These are phyloP conservation scores for Pristionchus fissidentatus DNA, from an alignment of 2,888 invertebrate genomes.

Conservation along the genomic window DNA sequence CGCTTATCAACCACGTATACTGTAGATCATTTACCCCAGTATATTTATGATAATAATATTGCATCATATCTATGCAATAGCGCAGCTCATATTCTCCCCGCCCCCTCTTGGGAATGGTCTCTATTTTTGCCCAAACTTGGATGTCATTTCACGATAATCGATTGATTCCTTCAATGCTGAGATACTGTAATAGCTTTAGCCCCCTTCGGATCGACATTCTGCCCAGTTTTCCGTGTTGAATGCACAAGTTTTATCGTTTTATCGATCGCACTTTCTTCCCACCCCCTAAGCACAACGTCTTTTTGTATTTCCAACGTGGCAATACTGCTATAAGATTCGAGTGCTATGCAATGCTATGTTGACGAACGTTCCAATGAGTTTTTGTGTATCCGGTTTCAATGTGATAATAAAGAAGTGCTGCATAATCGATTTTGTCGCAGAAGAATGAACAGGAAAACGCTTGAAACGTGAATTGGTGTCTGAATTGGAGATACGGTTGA, in stretches of 20 bases:
- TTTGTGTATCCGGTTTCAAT: too few species aligned
- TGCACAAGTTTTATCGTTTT: too few species aligned
- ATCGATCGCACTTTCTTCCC: too few species aligned
- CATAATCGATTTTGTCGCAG: background rate
- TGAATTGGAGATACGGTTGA: too few species aligned
- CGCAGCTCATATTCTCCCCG: slow-evolving; percentile 40
- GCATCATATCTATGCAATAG: slow-evolving; percentile 27
- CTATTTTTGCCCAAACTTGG: background rate
- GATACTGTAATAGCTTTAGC: slow-evolving; percentile 8
- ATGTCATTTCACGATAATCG: slow-evolving; percentile 40
- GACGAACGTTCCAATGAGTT: too few species aligned
- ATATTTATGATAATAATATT: background rate
- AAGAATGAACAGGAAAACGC: slow-evolving; percentile 10
- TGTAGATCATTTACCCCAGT: background rate
- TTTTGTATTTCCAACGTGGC: too few species aligned
- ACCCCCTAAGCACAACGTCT: too few species aligned
- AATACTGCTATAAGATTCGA: too few species aligned
- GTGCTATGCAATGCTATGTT: too few species aligned
- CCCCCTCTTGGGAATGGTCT: background rate
- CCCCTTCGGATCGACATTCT: background rate
- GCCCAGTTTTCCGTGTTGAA: slow-evolving; percentile 13
- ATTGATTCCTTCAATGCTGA: background rate
- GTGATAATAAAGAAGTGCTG: slow-evolving; percentile 38
- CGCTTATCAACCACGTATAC: background rate
- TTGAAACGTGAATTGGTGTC: background rate